Evolutionary conservation across 2,797 vertebrate genomes (phyloP).

Genomic region (Linurgus olivaceus): DNA sequence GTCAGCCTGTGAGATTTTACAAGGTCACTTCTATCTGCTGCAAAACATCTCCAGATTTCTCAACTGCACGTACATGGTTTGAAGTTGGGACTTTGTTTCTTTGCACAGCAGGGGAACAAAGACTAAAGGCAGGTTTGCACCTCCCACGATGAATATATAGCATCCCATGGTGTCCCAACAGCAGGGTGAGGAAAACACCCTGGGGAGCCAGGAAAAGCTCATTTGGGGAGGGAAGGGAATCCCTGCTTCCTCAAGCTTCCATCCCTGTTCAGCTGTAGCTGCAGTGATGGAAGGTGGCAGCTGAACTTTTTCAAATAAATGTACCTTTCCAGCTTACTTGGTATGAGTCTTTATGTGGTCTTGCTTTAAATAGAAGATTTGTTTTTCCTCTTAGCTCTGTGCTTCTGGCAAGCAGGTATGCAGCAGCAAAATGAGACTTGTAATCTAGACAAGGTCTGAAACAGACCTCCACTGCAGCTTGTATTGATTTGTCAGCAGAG

Average conservation of each 20-base stretch:
- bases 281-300: neutral
- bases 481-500: neutral
- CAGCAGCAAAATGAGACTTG: neutral
- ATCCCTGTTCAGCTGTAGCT: neutral
- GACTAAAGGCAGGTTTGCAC: neutral
- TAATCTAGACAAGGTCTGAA: neutral
- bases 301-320: neutral
- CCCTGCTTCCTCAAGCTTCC: too few relatives aligned
- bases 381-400: neutral
- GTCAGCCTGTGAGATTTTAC: neutral
- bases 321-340: neutral
- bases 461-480: neutral
- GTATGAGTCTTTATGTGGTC: neutral
- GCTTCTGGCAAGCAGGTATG: neutral
- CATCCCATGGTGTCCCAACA: fast-evolving
- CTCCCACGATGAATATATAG: fast-evolving
- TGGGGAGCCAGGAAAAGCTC: neutral
- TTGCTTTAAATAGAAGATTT: neutral
- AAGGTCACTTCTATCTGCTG: neutral
- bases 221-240: neutral
- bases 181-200: neutral
- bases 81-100: neutral
- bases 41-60: neutral
- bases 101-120: fast-evolving
- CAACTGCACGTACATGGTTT: fast-evolving